Percentiles rank a stretch among this genome's conserved stretches.
Evolutionary conservation across 2,888 invertebrate genomes (phyloP).

Genomic region (Halictus quadricinctus): DNA sequence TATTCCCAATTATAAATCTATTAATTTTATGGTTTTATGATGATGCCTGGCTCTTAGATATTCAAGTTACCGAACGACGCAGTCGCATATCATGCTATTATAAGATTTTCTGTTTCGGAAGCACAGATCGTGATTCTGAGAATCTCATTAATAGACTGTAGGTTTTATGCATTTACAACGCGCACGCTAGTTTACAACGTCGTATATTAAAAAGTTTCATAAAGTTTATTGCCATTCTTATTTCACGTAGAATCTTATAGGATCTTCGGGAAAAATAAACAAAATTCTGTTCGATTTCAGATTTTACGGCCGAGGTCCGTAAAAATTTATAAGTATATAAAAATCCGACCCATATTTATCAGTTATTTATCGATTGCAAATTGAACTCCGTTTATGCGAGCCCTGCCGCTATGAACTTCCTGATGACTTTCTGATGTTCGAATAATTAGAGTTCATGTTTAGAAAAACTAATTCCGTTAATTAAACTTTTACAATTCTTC

Average conservation of each 20-base stretch:
- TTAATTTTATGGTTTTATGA: background rate
- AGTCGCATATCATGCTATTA: background rate
- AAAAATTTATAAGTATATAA: background rate
- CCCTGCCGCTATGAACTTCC: background rate
- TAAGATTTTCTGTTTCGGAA: background rate
- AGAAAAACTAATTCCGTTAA: too few species aligned
- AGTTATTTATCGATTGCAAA: background rate
- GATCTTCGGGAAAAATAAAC: background rate
- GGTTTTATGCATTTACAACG: background rate
- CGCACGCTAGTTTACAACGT: background rate
- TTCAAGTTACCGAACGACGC: background rate
- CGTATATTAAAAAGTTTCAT: slow-evolving; percentile 4
- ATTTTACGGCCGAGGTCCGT: background rate
- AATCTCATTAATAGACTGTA: background rate
- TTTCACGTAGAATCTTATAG: background rate
- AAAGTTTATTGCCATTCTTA: background rate
- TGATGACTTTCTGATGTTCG: background rate
- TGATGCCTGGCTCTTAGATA: background rate
- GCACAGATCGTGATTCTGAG: background rate
- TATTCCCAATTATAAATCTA: background rate
- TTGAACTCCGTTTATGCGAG: background rate
- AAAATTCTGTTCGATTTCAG: background rate
- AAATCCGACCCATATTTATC: background rate
- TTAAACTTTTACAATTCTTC: too few species aligned
- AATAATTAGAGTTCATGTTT: background rate